Base-by-base conservation (phyloP, 2,888 invertebrate genomes). In the Entomobrya multifasciata region DNA sequence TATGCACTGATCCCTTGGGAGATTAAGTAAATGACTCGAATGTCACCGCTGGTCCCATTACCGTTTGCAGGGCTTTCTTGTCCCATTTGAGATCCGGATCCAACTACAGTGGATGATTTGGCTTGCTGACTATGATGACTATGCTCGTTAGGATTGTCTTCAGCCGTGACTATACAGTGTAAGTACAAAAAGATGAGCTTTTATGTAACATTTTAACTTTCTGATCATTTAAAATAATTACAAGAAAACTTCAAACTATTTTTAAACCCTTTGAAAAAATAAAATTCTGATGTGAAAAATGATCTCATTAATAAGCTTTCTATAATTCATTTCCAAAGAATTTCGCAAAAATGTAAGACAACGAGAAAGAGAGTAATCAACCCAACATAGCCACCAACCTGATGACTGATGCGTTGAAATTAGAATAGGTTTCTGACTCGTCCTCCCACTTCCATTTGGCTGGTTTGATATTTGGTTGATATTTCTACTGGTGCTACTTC, bases 1-100 rank as follows among this genome's bases (percentile, higher is more conserved):
- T 89, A 89, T 17, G 89, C 89, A 79, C 86, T 88, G 62, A 89
- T 87, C 82, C 89, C 88, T 74, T 88, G 88, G 27, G 89, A 88
- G 78, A 89, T 89, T 78, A 89, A 87, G 81, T 89, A 88, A 87
- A 89, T 88, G 79, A 89, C 85, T 60, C 88, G 88, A 30, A 88
- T 84, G 84, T 89, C 89, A 80, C 86, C 65, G 77, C 62, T 77
- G 70, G 83, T 79, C 79, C 72, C 83, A 27, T 78, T 82, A 65
- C 72, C 49, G 44, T 55, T 83, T 52, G 87, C 44, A 52, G 83
- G 67, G 30, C 55, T 77, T 20, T 78, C 78, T 65, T 82, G 72
- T 6, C 79, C 85, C 55, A 67, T 15, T 77, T 86, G 80, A 82
- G 86, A 78, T 36, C 82, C 88, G 5, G 88, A 83, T 79, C 82